These are phyloP conservation scores for Rosalia funebris DNA, from an alignment of 2,888 invertebrate genomes.

Conservation along the genomic window DNA sequence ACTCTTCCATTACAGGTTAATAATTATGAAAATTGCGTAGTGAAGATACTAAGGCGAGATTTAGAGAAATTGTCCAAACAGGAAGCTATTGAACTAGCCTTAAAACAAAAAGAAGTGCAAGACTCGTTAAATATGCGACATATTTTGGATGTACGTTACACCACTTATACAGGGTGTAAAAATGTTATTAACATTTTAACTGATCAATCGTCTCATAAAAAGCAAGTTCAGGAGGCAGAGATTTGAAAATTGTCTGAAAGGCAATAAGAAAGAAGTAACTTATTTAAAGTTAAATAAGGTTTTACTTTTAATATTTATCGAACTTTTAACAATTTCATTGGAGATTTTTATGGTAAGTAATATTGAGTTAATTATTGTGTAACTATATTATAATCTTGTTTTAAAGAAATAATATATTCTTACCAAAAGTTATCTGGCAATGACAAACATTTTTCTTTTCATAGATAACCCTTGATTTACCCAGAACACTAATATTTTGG, in stretches of 20 bases:
- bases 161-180: slow-evolving; percentile 57
- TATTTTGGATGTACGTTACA: slow-evolving; percentile 56
- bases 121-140: slow-evolving; percentile 54
- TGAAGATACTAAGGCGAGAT: slow-evolving; percentile 66
- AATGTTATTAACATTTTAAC: slow-evolving; percentile 57
- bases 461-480: too few relatives aligned
- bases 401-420: too few relatives aligned
- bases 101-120: slow-evolving; percentile 62
- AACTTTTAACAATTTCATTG: too few relatives aligned
- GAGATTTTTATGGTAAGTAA: too few relatives aligned
- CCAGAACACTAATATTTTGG: too few relatives aligned
- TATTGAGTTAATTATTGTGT: too few relatives aligned
- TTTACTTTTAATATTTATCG: too few relatives aligned
- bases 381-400: too few relatives aligned
- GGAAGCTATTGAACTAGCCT: slow-evolving; percentile 67
- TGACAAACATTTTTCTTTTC: too few relatives aligned
- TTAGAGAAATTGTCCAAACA: slow-evolving; percentile 67
- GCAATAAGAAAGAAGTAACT: neutral
- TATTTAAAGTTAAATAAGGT: too few relatives aligned
- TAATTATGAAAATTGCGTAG: slow-evolving; percentile 64
- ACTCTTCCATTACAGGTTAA: slow-evolving; percentile 65
- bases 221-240: slow-evolving; percentile 30
- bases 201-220: slow-evolving; percentile 39
- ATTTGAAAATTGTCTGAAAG: neutral
- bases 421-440: too few relatives aligned